Percentiles rank a stretch among this genome's conserved stretches.
Conservation (phyloP, 2,113 vertebrate species). For the Zosterops lateralis region DNA sequence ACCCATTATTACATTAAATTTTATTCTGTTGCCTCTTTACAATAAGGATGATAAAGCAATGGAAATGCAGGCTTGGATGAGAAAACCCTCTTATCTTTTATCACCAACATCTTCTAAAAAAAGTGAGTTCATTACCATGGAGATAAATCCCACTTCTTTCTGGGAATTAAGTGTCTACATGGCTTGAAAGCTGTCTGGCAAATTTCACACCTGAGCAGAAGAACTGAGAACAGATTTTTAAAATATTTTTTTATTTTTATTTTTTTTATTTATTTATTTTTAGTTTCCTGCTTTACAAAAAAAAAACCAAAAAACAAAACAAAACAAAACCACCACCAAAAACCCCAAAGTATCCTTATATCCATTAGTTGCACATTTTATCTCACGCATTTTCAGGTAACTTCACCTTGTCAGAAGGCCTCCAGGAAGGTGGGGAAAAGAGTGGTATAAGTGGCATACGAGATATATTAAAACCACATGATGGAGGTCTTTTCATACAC, state of each 20-base stretch:
- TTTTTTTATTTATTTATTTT: not conserved
- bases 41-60: not conserved
- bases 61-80: not conserved
- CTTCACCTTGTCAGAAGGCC: not conserved
- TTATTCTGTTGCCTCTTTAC: not conserved
- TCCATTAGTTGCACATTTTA: not conserved
- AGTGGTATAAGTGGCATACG: not conserved
- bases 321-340: no score
- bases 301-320: no score
- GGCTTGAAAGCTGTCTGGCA: not conserved
- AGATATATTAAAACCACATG: not conserved
- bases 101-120: not conserved
- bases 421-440: not conserved
- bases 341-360: not conserved
- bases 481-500: not conserved
- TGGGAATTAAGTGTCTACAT: not conserved
- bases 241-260: not conserved
- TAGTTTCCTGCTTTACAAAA: not conserved
- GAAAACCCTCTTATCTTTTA: not conserved
- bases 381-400: not conserved
- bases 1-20: not conserved
- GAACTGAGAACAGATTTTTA: not conserved
- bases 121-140: not conserved
- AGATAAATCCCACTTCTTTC: not conserved
- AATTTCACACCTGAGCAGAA: conserved; percentile 6